Evolutionary conservation across 2,797 vertebrate genomes (phyloP), one percentile per base, ranked within the genome.

Genomic region (Rhinogobio ventralis): DNA sequence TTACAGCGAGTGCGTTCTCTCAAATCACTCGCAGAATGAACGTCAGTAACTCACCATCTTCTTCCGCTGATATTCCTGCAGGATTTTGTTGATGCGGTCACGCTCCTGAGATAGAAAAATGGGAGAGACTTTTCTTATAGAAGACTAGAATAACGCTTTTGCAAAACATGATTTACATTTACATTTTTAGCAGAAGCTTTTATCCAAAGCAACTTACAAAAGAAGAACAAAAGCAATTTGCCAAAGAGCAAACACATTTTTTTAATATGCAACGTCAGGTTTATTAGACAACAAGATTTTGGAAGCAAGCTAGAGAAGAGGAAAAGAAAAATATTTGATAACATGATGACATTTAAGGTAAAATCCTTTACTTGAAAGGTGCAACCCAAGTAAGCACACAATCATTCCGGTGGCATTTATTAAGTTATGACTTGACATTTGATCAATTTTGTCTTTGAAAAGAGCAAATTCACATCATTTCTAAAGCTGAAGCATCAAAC

Each of bases 21-120:
- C 28, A 5, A 62, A 25, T 3, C 19, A 11, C 13, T 15, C 36
- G 11, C 11, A 49, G 36, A 72, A 14, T 49, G 28, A 10, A 2
- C 4, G 11, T 7, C 39, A 42, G 33, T 64, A 46, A 95, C 97
- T 97, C 90, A 99, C 98, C 0, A 96, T 97, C 93, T 97, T 99
- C 91, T 99, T 99, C 92, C 92, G 97, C 93, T 95, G 96, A 91
- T 97, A 99, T 0, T 98, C 96, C 91, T 98, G 96, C 67, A 97
- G 93, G 92, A 99, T 97, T 90, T 92, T 95, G 88, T 94, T 93
- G 88, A 99, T 96, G 77, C 98, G 96, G 71, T 98, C 97, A 8
- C 94, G 95, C 90, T 99, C 98, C 98, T 99, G 92, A 60, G 85
- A 87, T 17, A 49, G 5, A 19, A 45, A 69, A 77, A 77, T 39